Evolutionary conservation across 2,797 vertebrate species (phyloP), one percentile per base, ranked within the genome.

Genomic region (Ibycter americanus): DNA sequence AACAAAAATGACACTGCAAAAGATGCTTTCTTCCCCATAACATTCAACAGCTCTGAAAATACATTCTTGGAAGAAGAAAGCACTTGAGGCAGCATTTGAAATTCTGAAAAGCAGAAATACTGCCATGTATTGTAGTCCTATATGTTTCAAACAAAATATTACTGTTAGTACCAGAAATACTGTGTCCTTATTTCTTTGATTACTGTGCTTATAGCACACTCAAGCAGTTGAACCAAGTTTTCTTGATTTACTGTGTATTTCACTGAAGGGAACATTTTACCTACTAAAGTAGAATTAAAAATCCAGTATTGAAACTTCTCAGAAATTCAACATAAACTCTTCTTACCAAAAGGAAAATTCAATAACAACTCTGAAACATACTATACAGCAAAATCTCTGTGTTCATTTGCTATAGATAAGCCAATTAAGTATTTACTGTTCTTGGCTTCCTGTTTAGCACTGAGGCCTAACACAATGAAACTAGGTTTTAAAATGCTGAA

Each of bases 381-480:
- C 4, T 54, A 52, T 40, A 54, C 15, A 95, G 54, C 34, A 81
- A 93, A 74, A 84, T 58, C 8, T 94, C 87, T 25, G 3, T 19
- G 65, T 94, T 94, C 70, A 96, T 90, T 94, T 96, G 62, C 87
- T 87, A 62, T 32, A 94, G 87, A 91, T 61, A 96, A 95, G 32
- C 56, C 63, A 95, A 95, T 96, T 95, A 97, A 97, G 92, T 92
- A 96, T 95, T 97, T 97, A 95, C 38, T 88, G 71, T 87, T 93
- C 82, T 93, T 77, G 46, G 25, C 29, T 87, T 97, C 29, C 42
- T 90, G 91, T 94, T 95, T 97, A 95, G 89, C 96, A 81, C 49
- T 71, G 70, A 87, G 36, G 59, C 47, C 38, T 89, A 88, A 92
- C 73, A 94, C 8, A 83, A 89, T 66, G 47, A 92, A 85, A 93